Percentiles rank a stretch among this genome's conserved stretches.
Conservation (phyloP, 2,888 invertebrate genomes). For the Sinhomidia bicolor region DNA sequence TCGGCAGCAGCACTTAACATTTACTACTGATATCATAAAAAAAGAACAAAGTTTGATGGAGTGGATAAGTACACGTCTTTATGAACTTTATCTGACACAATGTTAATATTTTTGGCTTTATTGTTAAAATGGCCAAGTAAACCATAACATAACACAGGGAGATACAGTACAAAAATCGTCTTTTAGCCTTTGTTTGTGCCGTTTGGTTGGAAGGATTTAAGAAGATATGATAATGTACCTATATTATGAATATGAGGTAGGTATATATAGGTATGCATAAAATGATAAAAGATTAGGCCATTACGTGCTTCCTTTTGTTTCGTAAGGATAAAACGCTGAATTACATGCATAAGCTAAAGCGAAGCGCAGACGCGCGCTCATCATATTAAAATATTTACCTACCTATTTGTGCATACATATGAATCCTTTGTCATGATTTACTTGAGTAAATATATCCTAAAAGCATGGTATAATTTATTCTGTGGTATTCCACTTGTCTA, state of each 20-base stretch:
- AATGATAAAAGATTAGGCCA: conserved; percentile 14
- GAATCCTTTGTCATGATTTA: conserved; percentile 24
- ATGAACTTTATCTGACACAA: not conserved
- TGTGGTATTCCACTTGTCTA: not conserved
- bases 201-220: not conserved
- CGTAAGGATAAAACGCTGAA: not conserved
- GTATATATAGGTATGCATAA: too few species aligned
- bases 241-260: too few species aligned
- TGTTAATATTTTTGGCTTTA: conserved; percentile 19
- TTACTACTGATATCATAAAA: conserved; percentile 1
- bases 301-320: conserved; percentile 41
- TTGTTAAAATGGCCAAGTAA: conserved; percentile 1
- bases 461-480: not conserved
- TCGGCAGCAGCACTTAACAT: conserved; percentile 3
- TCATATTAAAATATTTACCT: not conserved
- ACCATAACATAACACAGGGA: not conserved
- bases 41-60: conserved; percentile 5
- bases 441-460: conserved; percentile 21
- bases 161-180: conserved; percentile 13
- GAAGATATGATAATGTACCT: not conserved
- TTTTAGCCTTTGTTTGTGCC: conserved; percentile 15
- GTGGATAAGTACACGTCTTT: conserved; percentile 15
- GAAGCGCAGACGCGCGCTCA: not conserved
- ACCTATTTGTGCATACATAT: not conserved
- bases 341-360: not conserved